Conservation (phyloP, 2,113 vertebrate species). For the Turnix velox region DNA sequence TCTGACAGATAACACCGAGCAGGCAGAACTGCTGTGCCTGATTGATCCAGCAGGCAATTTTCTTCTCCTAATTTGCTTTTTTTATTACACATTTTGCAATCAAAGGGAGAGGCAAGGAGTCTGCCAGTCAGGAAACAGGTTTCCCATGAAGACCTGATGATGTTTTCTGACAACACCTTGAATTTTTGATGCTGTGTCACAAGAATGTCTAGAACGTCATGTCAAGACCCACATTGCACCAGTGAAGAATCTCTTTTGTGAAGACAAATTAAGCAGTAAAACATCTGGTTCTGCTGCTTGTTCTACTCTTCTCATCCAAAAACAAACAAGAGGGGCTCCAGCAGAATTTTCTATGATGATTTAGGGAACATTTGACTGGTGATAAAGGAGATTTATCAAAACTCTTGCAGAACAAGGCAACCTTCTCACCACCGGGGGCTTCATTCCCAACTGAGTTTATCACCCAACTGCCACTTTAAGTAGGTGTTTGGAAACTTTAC, state of each 20-base stretch:
- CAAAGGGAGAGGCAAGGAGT: neutral
- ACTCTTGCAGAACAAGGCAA: neutral
- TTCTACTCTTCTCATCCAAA: neutral
- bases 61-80: slow-evolving; percentile 38
- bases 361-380: neutral
- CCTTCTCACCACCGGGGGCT: neutral
- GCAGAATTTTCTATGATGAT: neutral
- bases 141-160: neutral
- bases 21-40: neutral
- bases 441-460: slow-evolving; percentile 4
- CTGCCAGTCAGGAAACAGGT: neutral
- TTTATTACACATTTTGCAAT: slow-evolving; percentile 39
- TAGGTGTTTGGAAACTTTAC: slow-evolving; percentile 7
- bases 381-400: slow-evolving; percentile 31
- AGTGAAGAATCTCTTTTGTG: neutral
- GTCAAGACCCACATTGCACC: fast-evolving
- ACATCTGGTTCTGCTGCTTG: neutral
- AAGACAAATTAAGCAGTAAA: neutral
- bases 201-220: neutral
- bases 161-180: neutral
- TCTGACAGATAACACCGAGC: slow-evolving; percentile 35
- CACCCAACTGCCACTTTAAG: slow-evolving; percentile 35
- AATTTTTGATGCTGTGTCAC: neutral
- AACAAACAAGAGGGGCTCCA: neutral
- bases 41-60: neutral